A percentile compares a stretch with the other conserved stretches of the same genome.
These are phyloP conservation scores for Atta texana DNA, from an alignment of 1,140 invertebrate genomes.

Conservation along the genomic window DNA sequence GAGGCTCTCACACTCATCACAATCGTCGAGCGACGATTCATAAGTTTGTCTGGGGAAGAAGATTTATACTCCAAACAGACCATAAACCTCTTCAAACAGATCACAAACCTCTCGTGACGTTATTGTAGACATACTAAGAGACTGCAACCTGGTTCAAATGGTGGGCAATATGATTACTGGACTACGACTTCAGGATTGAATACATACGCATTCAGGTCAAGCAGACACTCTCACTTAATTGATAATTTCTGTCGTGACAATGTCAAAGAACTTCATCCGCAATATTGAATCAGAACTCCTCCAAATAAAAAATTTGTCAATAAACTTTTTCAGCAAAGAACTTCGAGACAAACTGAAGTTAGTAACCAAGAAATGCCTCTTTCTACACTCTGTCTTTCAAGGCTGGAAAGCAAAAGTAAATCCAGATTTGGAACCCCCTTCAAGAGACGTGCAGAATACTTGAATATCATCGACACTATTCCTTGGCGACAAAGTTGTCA, in stretches of 20 bases:
- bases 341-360: not conserved
- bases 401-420: not conserved
- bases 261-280: not conserved
- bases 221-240: slow-evolving; percentile 11
- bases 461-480: not conserved
- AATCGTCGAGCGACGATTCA: not conserved
- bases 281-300: not conserved
- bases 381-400: not conserved
- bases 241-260: slow-evolving; percentile 15
- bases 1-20: not conserved
- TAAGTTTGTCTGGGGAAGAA: slow-evolving; percentile 1
- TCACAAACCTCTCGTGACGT: not conserved
- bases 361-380: not conserved
- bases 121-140: not conserved
- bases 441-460: not conserved
- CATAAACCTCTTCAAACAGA: slow-evolving; percentile 4
- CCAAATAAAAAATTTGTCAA: not conserved
- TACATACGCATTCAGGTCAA: not conserved
- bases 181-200: not conserved
- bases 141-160: not conserved
- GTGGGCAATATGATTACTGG: not conserved
- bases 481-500: not conserved
- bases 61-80: not conserved
- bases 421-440: not conserved
- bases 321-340: not conserved